phyloP scores from a whole-genome alignment of 2,113 vertebrate species.

The Circaetus gallicus region DNA sequence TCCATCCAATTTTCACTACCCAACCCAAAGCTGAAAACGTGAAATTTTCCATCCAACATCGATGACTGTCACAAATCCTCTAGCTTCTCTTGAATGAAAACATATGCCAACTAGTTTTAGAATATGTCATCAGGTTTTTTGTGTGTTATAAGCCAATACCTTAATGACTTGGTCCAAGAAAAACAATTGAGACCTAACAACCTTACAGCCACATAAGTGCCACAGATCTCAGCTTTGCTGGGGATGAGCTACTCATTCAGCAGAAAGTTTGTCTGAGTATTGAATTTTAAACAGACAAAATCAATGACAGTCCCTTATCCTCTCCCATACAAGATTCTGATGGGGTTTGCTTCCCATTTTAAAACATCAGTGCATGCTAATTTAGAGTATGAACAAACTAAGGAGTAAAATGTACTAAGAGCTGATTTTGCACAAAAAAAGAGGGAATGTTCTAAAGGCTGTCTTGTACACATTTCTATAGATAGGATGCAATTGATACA shows the following conservation, averaged over 20 bases:
- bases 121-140: neutral
- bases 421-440: neutral
- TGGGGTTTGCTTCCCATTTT: neutral
- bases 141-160: neutral
- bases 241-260: neutral
- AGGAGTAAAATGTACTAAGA: neutral
- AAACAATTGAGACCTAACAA: neutral
- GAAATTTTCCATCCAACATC: neutral
- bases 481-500: neutral
- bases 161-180: neutral
- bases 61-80: neutral
- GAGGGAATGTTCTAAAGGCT: neutral
- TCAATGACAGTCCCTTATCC: neutral
- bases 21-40: neutral
- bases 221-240: neutral
- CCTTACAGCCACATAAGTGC: neutral
- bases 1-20: neutral
- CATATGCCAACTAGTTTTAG: neutral
- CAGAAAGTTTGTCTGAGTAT: neutral
- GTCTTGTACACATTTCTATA: neutral
- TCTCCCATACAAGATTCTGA: neutral
- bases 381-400: neutral
- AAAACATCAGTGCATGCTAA: neutral
- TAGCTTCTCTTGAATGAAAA: neutral
- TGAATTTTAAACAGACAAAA: conserved; percentile 3